Base-by-base conservation (phyloP, 2,113 vertebrate species). In the Zosterops pallidus region DNA sequence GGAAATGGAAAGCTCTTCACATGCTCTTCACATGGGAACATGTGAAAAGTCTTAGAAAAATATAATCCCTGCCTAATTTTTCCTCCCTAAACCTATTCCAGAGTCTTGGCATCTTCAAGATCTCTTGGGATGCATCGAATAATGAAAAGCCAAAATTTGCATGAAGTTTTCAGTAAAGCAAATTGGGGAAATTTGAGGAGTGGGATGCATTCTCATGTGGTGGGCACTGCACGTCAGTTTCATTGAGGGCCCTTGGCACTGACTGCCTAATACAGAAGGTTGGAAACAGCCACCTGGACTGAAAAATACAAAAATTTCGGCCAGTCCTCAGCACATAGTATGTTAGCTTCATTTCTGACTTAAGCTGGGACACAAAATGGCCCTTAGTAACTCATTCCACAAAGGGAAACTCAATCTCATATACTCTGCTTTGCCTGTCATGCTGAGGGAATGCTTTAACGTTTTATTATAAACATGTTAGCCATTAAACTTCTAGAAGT, bases 141-240 rank as follows among this genome's bases (percentile, higher is more conserved):
- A 77, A 83, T 6, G 25, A 44, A 76, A n/a, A 89, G 8, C 12
- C 62, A 77, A 79, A 90, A 85, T 46, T 37, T 56, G 8, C 2
- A 2, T 62, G 42, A 65, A 14, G 20, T 67, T 63, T 88, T 29
- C 33, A 52, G 29, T 86, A 80, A 44, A 41, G 28, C 5, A 64
- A 53, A 42, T n/a, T 9, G 44, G 0, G 3, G n/a, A 60, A 65
- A 35, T 70, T 50, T 50, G 65, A 76, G 26, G 16, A 59, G 39
- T 52, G 35, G 41, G n/a, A 26, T 8, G 2, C 18, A 25, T 33
- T 68, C 16, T 83, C 12, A 16, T 44, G 23, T 0, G 0, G 12
- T 64, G 44, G 33, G 75, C 0, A 0, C 44, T 63, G 56, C 33
- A 64, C 18, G 9, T 78, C 2, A 1, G 39, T 62, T 91, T 59